These are phyloP conservation scores for Bombus sylvicola DNA, from an alignment of 1,140 invertebrate genomes.

Conservation along the genomic window DNA sequence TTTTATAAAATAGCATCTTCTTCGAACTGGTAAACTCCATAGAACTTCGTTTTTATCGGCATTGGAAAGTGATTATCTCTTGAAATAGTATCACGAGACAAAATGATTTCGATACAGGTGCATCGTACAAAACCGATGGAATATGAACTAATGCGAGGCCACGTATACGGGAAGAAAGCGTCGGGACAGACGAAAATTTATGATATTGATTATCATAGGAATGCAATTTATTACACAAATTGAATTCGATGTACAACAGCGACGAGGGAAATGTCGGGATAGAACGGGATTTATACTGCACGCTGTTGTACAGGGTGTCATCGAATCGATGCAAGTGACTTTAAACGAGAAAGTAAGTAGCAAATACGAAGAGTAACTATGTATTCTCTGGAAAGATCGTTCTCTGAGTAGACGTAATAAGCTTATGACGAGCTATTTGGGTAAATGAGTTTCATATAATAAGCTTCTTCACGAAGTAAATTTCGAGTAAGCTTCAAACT, in stretches of 20 bases:
- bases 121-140: neutral
- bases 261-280: neutral
- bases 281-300: neutral
- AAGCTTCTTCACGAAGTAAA: neutral
- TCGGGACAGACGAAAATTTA: conserved; percentile 4
- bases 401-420: neutral
- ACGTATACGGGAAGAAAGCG: neutral
- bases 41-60: neutral
- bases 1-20: neutral
- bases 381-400: neutral
- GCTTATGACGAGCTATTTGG: neutral
- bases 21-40: neutral
- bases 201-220: conserved; percentile 35
- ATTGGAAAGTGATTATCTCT: neutral
- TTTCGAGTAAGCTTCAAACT: neutral
- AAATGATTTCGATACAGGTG: neutral
- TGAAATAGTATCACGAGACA: neutral
- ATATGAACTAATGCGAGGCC: neutral
- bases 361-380: neutral
- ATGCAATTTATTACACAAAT: conserved; percentile 35
- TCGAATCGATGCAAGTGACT: neutral
- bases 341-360: neutral
- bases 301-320: neutral
- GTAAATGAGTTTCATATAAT: neutral
- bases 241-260: conserved; percentile 8